phyloP scores from a whole-genome alignment of 1,140 invertebrate genomes.

The Drosophila nikananu region DNA sequence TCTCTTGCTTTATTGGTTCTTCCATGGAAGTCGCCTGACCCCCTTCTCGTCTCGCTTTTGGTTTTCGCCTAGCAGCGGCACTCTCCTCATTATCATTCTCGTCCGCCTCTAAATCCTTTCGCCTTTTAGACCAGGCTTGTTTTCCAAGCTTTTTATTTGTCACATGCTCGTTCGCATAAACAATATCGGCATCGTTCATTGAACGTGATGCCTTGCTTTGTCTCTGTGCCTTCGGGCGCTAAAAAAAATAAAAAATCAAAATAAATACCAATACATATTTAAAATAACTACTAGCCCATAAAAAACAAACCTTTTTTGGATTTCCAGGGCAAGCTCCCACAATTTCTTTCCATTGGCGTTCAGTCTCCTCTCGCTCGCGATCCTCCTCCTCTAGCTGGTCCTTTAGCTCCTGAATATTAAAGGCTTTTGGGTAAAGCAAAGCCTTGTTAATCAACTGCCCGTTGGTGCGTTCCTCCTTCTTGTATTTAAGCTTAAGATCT shows the following conservation, averaged over 20 bases:
- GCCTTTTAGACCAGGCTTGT: conserved; percentile 51
- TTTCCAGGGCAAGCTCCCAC: conserved; percentile 32
- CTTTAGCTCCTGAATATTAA: conserved; percentile 86
- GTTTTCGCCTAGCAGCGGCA: conserved; percentile 17
- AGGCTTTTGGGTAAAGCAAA: conserved; percentile 85
- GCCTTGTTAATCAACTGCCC: conserved; percentile 85
- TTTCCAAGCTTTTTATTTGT: conserved; percentile 62
- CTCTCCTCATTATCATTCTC: conserved; percentile 37
- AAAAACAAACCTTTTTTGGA: conserved; percentile 54
- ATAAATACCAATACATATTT: neutral
- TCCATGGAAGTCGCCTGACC: neutral
- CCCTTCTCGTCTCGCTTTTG: neutral
- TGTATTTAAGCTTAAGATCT: conserved; percentile 91
- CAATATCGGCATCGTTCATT: conserved; percentile 60
- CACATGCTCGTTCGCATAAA: conserved; percentile 76
- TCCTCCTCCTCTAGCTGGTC: conserved; percentile 85
- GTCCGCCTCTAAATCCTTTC: conserved; percentile 23
- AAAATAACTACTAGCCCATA: neutral
- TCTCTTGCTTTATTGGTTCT: conserved; percentile 55
- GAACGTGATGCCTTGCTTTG: conserved; percentile 58
- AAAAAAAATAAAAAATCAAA: neutral
- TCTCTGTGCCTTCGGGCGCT: conserved; percentile 46
- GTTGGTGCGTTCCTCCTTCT: conserved; percentile 86
- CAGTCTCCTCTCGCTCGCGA: conserved; percentile 65
- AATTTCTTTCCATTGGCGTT: conserved; percentile 66